Evolutionary conservation across 2,888 invertebrate genomes (phyloP), one percentile per base, ranked within the genome.

Genomic region (Trissolcus japonicus): DNA sequence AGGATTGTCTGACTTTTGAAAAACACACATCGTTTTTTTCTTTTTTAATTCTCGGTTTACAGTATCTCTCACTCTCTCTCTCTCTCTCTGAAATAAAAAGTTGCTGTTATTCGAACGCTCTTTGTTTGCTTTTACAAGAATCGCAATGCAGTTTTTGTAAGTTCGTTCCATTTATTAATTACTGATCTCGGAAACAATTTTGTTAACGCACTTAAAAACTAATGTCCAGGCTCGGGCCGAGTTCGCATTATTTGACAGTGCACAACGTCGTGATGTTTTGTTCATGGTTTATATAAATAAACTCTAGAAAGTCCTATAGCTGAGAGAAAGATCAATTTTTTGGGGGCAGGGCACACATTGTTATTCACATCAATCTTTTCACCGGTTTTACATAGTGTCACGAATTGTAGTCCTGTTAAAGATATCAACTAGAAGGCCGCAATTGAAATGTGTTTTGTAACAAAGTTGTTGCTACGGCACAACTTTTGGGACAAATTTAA

Each of bases 61-160:
- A 16, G 46, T 14, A 1, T 19, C 19, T 19, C 19, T 19, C 19
- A 2, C 19, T 25, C 25, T 25, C 25, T 25, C 25, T 25, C 25
- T 25, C 25, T 25, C 16, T 46, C 48, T 62, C 71, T 71, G 71
- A 71, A 71, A 71, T 63, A 40, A 57, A 71, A 71, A 17, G 40
- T 43, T 41, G 21, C 11, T 62, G 57, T 71, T 71, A 62, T 61
- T 69, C 19, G 51, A 51, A 51, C 51, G 19, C 51, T 51, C 25
- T 51, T 51, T 19, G 51, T 35, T 35, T 35, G 35, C 35, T 35
- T 35, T 35, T 25, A 25, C 25, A 25, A 4, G 17, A 50, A 16
- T 43, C 11, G 4, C 43, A 13, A 43, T 55, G 59, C 21, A 14
- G 55, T 21, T 41, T 61, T 59, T 11, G 9, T 3, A 13, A 21